Percentiles rank a stretch among this genome's conserved stretches.
phyloP scores from a whole-genome alignment of 30 jellyfish, hydroid and myxozoan genomes.

The Aurelia coerulea region DNA sequence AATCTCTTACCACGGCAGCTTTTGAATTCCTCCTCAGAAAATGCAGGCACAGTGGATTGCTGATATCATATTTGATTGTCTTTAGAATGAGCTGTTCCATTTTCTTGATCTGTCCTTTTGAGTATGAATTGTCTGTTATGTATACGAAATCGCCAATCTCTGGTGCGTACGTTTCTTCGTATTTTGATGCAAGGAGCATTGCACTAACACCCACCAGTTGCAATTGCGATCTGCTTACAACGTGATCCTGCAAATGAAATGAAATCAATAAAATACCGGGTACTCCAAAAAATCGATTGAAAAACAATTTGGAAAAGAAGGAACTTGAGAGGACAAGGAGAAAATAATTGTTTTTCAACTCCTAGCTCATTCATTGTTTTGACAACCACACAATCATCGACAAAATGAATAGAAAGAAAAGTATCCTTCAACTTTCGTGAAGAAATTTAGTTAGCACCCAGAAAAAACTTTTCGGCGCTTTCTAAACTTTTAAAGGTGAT shows the following conservation, averaged over 20 bases:
- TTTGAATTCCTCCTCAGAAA: slow-evolving; percentile 88
- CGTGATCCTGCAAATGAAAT: slow-evolving; percentile 48
- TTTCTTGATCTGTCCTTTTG: slow-evolving; percentile 71
- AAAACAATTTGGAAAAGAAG: background rate
- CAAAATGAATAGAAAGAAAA: too few species aligned
- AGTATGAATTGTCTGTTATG: slow-evolving; percentile 94
- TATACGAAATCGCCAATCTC: slow-evolving; percentile 98
- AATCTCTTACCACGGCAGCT: slow-evolving; percentile 79
- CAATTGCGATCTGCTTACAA: slow-evolving; percentile 79
- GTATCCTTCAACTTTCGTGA: too few species aligned
- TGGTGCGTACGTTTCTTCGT: slow-evolving; percentile 99
- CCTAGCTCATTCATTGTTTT: too few species aligned
- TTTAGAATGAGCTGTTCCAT: slow-evolving; percentile 87
- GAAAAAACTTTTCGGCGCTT: too few species aligned
- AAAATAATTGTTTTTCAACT: background rate
- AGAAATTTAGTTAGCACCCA: too few species aligned
- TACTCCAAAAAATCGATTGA: background rate
- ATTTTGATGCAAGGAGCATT: slow-evolving; percentile 95
- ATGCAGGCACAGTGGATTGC: slow-evolving; percentile 90
- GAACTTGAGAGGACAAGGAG: background rate
- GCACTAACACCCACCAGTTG: slow-evolving; percentile 99
- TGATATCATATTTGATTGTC: slow-evolving; percentile 75
- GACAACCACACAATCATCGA: too few species aligned
- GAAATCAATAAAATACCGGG: background rate
- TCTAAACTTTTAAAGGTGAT: too few species aligned